Conservation (phyloP, 2,888 invertebrate species). For the Drosophila formosana region DNA sequence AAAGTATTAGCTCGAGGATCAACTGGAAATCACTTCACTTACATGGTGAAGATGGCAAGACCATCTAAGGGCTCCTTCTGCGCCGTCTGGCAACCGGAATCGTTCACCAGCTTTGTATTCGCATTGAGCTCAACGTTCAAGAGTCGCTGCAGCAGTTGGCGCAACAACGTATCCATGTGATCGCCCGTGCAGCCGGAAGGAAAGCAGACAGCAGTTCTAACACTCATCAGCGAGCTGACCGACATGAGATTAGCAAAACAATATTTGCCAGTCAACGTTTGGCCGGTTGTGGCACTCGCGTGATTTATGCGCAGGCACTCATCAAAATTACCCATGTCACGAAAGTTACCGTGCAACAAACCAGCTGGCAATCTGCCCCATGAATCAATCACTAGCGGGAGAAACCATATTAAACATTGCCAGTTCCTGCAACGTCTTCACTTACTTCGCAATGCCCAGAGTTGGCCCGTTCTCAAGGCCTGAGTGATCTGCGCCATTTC, state of each 20-base stretch:
- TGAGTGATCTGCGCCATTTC: constrained; percentile 39
- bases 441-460: constrained; percentile 53
- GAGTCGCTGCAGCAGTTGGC: constrained; percentile 37
- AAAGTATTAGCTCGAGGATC: background rate
- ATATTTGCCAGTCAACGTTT: constrained; percentile 51
- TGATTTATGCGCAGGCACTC: constrained; percentile 79
- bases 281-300: background rate
- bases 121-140: constrained; percentile 33
- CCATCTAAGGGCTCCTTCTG: constrained; percentile 46
- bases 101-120: constrained; percentile 9
- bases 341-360: constrained; percentile 80
- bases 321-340: constrained; percentile 84
- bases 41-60: constrained; percentile 73
- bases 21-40: constrained; percentile 25
- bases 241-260: constrained; percentile 34
- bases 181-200: constrained; percentile 62
- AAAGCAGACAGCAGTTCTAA: constrained; percentile 64
- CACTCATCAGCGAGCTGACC: constrained; percentile 7
- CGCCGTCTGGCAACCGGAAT: constrained; percentile 34
- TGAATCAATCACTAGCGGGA: constrained; percentile 71
- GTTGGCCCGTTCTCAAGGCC: constrained; percentile 16
- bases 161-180: constrained; percentile 49
- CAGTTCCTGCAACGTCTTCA: background rate
- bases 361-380: constrained; percentile 85
- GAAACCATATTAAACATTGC: no score